Percentiles rank a stretch among this genome's conserved stretches.
Evolutionary conservation across 2,888 invertebrate genomes (phyloP).

Genomic region (Autographa pulchrina): DNA sequence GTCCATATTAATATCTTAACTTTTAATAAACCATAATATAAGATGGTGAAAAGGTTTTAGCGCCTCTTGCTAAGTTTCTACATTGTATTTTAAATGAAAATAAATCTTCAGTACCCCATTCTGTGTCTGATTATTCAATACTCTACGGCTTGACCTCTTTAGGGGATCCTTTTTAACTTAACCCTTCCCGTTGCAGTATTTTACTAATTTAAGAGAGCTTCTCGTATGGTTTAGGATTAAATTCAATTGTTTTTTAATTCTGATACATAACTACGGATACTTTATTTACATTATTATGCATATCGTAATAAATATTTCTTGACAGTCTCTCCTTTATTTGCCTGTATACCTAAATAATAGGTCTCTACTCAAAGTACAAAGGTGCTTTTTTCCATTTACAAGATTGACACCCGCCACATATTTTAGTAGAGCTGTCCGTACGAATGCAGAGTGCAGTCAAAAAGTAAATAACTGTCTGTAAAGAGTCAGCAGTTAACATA

Average conservation of each 20-base stretch:
- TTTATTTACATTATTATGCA: no score
- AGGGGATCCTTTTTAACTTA: not conserved
- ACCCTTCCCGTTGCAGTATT: no score
- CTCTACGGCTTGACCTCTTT: constrained; percentile 4
- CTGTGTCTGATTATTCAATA: not conserved
- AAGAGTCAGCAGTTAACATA: constrained; percentile 32
- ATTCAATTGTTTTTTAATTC: no score
- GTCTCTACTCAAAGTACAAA: not conserved
- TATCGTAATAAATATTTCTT: no score
- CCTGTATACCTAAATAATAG: no score
- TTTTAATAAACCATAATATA: no score
- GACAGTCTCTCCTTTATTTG: no score
- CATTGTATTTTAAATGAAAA: not conserved
- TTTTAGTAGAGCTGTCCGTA: not conserved
- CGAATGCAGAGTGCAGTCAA: not conserved
- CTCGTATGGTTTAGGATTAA: no score
- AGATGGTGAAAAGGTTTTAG: not conserved
- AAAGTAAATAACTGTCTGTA: constrained; percentile 13
- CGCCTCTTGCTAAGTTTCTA: not conserved
- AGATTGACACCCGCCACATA: not conserved
- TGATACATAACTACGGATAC: no score
- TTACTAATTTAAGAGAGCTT: no score
- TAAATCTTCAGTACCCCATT: not conserved
- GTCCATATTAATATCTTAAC: no score
- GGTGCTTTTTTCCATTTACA: not conserved